Evolutionary conservation across 2,797 vertebrate species (phyloP).

Genomic region (Falco concolor): DNA sequence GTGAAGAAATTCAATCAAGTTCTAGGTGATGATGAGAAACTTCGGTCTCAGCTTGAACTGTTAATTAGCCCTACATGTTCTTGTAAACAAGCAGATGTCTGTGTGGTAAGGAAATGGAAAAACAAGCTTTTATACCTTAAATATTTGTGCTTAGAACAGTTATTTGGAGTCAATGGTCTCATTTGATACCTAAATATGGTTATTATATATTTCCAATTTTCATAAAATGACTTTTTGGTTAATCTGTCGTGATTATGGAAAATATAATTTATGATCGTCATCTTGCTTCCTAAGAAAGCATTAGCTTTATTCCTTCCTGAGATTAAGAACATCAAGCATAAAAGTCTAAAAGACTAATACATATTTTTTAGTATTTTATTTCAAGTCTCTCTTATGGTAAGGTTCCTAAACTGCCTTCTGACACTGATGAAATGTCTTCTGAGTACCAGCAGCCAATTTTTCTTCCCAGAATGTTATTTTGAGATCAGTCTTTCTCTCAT

Average conservation of each 20-base stretch:
- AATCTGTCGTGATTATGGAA: background rate
- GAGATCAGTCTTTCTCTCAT: background rate
- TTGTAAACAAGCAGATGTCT: constrained; percentile 96
- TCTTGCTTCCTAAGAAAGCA: background rate
- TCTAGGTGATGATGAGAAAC: constrained; percentile 95
- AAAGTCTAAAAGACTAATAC: background rate
- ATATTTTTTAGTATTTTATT: background rate
- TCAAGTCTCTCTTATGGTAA: background rate
- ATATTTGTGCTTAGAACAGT: background rate
- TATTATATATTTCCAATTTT: background rate
- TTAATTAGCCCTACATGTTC: constrained; percentile 97
- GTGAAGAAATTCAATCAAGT: constrained; percentile 99
- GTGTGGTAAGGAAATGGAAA: constrained; percentile 86
- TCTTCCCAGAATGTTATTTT: background rate
- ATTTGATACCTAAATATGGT: background rate
- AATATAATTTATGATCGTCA: background rate
- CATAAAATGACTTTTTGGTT: background rate
- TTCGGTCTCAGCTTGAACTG: constrained; percentile 88
- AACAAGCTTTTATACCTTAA: background rate
- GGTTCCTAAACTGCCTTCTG: background rate
- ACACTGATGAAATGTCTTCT: background rate
- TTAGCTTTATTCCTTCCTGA: background rate
- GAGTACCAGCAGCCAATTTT: background rate
- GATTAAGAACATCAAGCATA: background rate
- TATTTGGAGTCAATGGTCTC: background rate